Percentiles rank a stretch among this genome's conserved stretches.
Conservation (phyloP, 2,113 vertebrate species). For the Albula goreensis region DNA sequence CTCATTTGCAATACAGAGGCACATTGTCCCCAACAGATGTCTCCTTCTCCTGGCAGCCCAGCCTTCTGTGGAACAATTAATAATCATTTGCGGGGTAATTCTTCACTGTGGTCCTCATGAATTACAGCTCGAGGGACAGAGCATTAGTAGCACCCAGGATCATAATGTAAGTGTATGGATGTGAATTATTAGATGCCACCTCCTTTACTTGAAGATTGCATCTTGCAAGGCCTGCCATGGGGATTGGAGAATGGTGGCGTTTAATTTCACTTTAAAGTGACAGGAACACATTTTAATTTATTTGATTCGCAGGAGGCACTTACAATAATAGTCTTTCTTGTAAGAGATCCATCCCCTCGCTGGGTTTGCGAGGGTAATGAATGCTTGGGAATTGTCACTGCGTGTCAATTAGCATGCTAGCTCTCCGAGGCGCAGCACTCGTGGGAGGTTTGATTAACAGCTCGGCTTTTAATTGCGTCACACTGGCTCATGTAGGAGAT, state of each 20-base stretch:
- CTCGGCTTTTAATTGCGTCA: not conserved
- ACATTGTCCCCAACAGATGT: conserved; percentile 37
- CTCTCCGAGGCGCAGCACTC: not conserved
- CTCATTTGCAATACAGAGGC: no score
- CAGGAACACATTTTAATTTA: conserved; percentile 37
- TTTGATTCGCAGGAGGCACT: conserved; percentile 28
- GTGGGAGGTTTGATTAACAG: no score
- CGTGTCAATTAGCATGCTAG: not conserved
- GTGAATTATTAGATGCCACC: conserved; percentile 28
- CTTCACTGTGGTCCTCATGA: conserved; percentile 37
- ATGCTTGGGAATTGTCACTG: not conserved
- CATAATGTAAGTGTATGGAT: conserved; percentile 31
- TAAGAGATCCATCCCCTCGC: conserved; percentile 24
- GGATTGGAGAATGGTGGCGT: conserved; percentile 37
- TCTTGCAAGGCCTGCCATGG: conserved; percentile 18
- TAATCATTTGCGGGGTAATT: conserved; percentile 27
- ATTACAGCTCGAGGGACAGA: conserved; percentile 15
- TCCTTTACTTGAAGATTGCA: not conserved
- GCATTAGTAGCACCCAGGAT: conserved; percentile 23
- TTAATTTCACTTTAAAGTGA: conserved; percentile 27
- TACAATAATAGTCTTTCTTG: conserved; percentile 17
- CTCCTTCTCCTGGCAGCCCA: conserved; percentile 23
- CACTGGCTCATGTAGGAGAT: not conserved
- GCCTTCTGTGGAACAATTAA: conserved; percentile 26
- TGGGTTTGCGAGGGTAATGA: not conserved